Percentiles rank a stretch among this genome's conserved stretches.
These are phyloP conservation scores for Melinopterus prodromus DNA, from an alignment of 2,888 invertebrate genomes.

Conservation along the genomic window DNA sequence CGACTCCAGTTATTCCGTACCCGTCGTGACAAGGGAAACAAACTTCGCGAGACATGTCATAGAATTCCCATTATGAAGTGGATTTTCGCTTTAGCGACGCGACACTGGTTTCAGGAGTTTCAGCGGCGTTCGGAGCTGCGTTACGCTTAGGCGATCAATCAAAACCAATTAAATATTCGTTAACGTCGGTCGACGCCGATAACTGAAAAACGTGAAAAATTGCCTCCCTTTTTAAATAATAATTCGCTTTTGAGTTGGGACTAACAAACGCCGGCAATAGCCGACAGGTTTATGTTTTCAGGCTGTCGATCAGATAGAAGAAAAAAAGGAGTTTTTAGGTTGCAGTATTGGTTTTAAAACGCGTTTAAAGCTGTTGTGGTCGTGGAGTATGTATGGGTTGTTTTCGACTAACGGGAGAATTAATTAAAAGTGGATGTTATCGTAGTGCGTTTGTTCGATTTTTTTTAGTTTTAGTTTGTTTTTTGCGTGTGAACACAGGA, in stretches of 20 bases:
- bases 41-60: neutral
- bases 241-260: neutral
- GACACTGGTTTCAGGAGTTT: neutral
- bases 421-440: too few relatives aligned
- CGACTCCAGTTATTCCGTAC: neutral
- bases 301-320: too few relatives aligned
- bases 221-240: neutral
- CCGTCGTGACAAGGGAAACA: neutral
- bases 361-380: too few relatives aligned
- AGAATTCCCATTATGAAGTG: neutral
- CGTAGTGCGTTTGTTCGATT: too few relatives aligned
- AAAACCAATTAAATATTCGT: neutral
- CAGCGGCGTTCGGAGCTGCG: neutral
- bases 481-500: too few relatives aligned
- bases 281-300: too few relatives aligned
- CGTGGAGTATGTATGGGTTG: too few relatives aligned
- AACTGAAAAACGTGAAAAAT: neutral
- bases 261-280: too few relatives aligned
- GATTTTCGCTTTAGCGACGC: neutral
- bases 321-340: too few relatives aligned
- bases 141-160: neutral
- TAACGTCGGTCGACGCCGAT: neutral
- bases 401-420: too few relatives aligned
- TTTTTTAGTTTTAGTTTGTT: too few relatives aligned
- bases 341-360: too few relatives aligned